Evolutionary conservation across 2,797 vertebrate genomes (phyloP), one percentile per base, ranked within the genome.

Genomic region (Aphelocoma californica): DNA sequence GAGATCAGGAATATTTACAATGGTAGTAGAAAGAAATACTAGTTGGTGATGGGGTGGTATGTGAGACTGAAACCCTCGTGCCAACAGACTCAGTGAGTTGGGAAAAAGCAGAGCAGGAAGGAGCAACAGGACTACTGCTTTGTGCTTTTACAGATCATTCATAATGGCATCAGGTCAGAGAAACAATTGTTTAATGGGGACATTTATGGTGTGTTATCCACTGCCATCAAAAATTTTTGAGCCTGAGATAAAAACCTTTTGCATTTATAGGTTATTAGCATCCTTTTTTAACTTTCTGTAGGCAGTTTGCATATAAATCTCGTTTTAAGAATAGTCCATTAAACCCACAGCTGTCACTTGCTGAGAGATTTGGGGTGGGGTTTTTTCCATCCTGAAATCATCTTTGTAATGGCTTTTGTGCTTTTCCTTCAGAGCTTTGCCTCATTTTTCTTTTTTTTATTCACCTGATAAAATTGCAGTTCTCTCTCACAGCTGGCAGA

Each of bases 391-490:
- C 70, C 58, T 72, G 80, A 90, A 92, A 85, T 93, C 78, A 82
- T 92, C 67, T 91, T 75, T 91, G 34, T 85, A 83, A 87, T 84
- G 65, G 60, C 50, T 94, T 96, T 95, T 95, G 92, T 92, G 92
- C 72, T 93, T 96, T 89, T 86, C 23, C 54, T 92, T 89, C 50
- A 80, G 65, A 92, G 44, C 81, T 80, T 87, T 88, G 34, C 90
- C 74, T 95, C 36, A 0, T 51, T 91, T 90, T 91, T 60, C 18
- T 40, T 48, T 78, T 92, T 92, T 92, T 91, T 94, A 82, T 96
- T 95, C 94, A 91, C 92, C 93, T 96, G 91, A 91, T 95, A 96
- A 89, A 97, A 97, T 45, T 91, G 58, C 62, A 61, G 47, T 88
- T 94, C 85, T 84, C 47, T 82, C 81, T 78, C 87, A 74, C 91